Base-by-base conservation (phyloP, 2,888 invertebrate species). In the Pandemis corylana region DNA sequence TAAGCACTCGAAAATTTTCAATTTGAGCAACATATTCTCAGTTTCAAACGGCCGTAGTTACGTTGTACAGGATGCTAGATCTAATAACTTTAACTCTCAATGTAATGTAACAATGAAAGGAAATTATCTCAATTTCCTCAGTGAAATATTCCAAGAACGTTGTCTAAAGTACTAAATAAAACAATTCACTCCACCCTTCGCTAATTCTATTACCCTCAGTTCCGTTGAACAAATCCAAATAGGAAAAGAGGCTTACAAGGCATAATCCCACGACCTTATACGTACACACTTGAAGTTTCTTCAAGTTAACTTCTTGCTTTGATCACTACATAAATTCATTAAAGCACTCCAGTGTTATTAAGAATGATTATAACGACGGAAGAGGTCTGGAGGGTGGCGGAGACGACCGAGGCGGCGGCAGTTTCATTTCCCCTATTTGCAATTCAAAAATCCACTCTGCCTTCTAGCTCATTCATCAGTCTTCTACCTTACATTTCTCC, bases 391-490 rank as follows among this genome's bases (percentile, higher is more conserved):
- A 85, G 86, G 87, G 89, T 83, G 85, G 88, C 82, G 80, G 82
- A 80, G 81, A 80, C 84, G 83, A 86, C 87, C 83, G 86, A 87
- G 86, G 85, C 87, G 83, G 86, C 85, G 86, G 90, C 86, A 87
- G 87, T 87, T 91, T 90, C 91, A 92, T 91, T 93, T 91, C 87
- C 88, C 89, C 89, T 82, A 94, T 94, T 94, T 93, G 93, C 93
- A 94, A 94, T 93, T 92, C 93, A 91, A 94, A 94, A 93, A 91
- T 90, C 87, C 85, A 88, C 88, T 89, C 84, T 85, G 88, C 86
- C 85, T 82, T 83, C 79, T 83, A 85, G 81, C 85, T 86, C 85
- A 83, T 85, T 84, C 83, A 81, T 83, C 83, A 82, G 79, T 80
- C 83, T 83, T 79, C 74, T 76, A 77, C 76, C 68, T 71, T 80